Evolutionary conservation across 30 jellyfish, hydroid and myxozoan species (phyloP).

Genomic region (Turritopsis dohrnii): DNA sequence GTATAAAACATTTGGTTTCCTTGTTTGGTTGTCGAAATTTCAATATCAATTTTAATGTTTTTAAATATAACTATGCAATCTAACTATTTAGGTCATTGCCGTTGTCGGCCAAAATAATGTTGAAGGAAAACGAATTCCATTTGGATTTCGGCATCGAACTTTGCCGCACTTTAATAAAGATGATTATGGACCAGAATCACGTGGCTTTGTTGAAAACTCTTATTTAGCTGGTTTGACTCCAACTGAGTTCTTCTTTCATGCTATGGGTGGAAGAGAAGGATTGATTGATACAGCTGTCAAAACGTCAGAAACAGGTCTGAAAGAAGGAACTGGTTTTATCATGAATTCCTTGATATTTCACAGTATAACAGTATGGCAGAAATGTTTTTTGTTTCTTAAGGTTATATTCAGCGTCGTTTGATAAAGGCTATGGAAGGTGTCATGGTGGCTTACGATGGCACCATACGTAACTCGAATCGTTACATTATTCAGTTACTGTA

Average conservation of each 20-base stretch:
- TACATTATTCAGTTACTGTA: conserved; percentile 82
- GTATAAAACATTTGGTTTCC: too few relatives aligned
- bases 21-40: background rate
- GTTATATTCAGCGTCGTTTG: conserved; percentile 95
- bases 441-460: conserved; percentile 99
- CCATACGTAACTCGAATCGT: conserved; percentile 95
- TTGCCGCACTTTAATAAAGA: conserved; percentile 97
- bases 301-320: conserved; percentile 89
- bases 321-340: background rate
- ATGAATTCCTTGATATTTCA: too few relatives aligned
- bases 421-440: conserved; percentile 99
- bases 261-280: conserved; percentile 99
- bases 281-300: conserved; percentile 99
- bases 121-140: conserved; percentile 99
- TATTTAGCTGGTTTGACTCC: conserved; percentile 99
- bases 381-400: conserved; percentile 2
- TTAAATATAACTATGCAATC: too few relatives aligned
- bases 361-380: background rate
- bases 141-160: conserved; percentile 98
- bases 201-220: conserved; percentile 99
- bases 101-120: conserved; percentile 99
- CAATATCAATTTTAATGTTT: too few relatives aligned
- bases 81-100: conserved; percentile 77
- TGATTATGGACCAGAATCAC: conserved; percentile 99
- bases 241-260: conserved; percentile 97